These are phyloP conservation scores for Hylaeus volcanicus DNA, from an alignment of 1,140 invertebrate genomes.

Conservation along the genomic window DNA sequence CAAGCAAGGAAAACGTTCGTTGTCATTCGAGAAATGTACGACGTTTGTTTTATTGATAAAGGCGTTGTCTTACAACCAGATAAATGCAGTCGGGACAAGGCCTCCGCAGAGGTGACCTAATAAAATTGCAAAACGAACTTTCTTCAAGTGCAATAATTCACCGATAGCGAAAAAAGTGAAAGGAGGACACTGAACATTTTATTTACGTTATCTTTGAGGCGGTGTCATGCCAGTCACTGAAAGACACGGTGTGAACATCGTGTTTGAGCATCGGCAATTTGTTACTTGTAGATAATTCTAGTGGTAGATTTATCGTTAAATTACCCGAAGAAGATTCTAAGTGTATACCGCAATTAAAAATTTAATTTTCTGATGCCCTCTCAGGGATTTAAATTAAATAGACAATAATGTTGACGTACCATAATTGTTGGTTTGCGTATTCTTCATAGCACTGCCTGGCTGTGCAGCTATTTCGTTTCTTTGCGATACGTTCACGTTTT, in stretches of 20 bases:
- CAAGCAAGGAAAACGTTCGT: neutral
- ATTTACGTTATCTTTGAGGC: no score
- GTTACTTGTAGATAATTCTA: neutral
- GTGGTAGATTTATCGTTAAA: no score
- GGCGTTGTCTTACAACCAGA: neutral
- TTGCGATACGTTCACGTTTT: conserved; percentile 32
- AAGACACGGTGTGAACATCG: neutral
- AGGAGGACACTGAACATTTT: neutral
- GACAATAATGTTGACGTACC: conserved; percentile 58
- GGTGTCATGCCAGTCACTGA: no score
- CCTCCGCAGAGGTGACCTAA: neutral
- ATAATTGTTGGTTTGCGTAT: conserved; percentile 68
- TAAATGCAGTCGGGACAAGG: conserved; percentile 13
- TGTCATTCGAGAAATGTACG: conserved; percentile 18
- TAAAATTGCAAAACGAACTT: conserved; percentile 28
- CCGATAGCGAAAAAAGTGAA: neutral
- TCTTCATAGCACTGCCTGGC: conserved; percentile 70
- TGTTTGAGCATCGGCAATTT: neutral
- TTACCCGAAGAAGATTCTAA: no score
- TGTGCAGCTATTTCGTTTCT: conserved; percentile 39
- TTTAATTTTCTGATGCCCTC: no score
- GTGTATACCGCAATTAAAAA: no score
- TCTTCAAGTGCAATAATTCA: conserved; percentile 4
- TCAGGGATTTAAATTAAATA: conserved; percentile 6
- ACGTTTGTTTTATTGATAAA: neutral